Evolutionary conservation across 2,113 vertebrate species (phyloP), one percentile per base, ranked within the genome.

Genomic region (Embiotoca jacksoni): DNA sequence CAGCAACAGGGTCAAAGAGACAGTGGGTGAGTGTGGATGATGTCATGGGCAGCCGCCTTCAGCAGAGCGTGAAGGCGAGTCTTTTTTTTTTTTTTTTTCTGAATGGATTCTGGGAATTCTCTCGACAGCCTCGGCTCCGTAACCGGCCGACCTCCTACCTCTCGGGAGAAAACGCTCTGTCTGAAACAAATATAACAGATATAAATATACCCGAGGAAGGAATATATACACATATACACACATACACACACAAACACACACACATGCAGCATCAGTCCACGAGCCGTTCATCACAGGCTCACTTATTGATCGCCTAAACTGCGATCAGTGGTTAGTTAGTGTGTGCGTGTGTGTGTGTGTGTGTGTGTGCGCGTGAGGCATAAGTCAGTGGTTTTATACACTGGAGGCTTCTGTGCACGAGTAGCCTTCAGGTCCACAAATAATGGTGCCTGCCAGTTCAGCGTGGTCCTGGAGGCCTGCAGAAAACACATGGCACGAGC

Each of bases 1-100:
- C 36, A 70, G 80, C 52, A 81, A 60, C 41, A 37, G 81, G 76
- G 82, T 90, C 77, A 86, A 65, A 78, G 63, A 82, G 61, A 78
- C 71, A 66, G 60, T 59, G 57, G 75, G 65, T 5, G 52, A 83
- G 75, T 63, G 73, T 46, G 62, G 85, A 86, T 83, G 80, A 89
- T 76, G 89, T 88, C 83, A 90, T 77, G 82, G 85, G 71, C 67
- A 32, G 63, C 54, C 39, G 65, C 58, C 50, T 77, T 62, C 62
- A 82, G 62, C 83, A 57, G 71, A 80, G 70, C 47, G 3, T 67
- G 50, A 75, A 56, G 80, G 75, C 50, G 0, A 58, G 35, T 62
- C 74, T 61, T 62, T 87, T 80, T 74, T 55, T 49, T 71, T 56
- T 64, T 62, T 87, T 82, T 72, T 50, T 47, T n/a, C n/a, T 72